Conservation (phyloP, 1,140 invertebrate genomes). For the Limonius californicus region DNA sequence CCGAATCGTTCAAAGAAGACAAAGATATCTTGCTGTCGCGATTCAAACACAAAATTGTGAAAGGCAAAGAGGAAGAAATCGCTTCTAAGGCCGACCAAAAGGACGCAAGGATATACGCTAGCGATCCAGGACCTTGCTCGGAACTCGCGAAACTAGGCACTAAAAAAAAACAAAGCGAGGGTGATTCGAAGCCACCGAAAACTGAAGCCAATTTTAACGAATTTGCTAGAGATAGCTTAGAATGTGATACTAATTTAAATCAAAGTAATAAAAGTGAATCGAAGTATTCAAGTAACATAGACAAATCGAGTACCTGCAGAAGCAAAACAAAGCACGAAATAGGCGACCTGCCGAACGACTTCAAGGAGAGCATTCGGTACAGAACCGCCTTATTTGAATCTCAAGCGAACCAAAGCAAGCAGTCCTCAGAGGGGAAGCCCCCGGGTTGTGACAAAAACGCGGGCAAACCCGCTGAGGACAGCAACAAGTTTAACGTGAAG, state of each 20-base stretch:
- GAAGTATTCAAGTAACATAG: neutral
- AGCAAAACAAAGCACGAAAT: neutral
- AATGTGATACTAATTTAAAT: neutral
- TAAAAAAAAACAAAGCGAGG: neutral
- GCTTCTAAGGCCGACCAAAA: conserved; percentile 11
- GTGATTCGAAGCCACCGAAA: neutral
- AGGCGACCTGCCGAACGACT: neutral
- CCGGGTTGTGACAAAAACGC: neutral
- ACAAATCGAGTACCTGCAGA: neutral
- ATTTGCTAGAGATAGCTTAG: neutral
- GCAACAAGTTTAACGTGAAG: neutral
- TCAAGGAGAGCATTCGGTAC: neutral
- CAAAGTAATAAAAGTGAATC: neutral
- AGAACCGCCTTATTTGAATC: conserved; percentile 9
- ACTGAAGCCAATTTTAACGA: neutral
- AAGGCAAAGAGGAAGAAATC: neutral
- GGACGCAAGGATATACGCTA: conserved; percentile 28
- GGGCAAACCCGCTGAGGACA: neutral
- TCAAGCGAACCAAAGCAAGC: neutral
- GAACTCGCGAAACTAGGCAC: conserved; percentile 21
- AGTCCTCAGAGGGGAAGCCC: neutral
- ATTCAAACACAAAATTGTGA: conserved; percentile 37
- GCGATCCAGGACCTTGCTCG: conserved; percentile 38
- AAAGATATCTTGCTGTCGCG: conserved; percentile 48
- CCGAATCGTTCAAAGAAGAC: conserved; percentile 71